phyloP scores from a whole-genome alignment of 1,140 invertebrate genomes.

The Harpegnathos saltator region DNA sequence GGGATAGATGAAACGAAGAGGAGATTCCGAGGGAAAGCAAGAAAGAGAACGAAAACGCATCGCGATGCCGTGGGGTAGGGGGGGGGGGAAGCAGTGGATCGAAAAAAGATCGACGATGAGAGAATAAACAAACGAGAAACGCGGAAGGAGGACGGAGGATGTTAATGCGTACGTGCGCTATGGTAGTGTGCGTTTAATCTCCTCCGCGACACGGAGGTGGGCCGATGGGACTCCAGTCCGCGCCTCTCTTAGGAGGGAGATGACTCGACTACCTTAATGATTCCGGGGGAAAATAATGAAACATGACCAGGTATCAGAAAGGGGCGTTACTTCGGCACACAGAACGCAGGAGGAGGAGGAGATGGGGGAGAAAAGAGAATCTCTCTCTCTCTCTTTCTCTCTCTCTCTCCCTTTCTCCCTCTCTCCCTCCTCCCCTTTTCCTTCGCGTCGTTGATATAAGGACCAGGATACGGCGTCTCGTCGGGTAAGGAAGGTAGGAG shows the following conservation, averaged over 20 bases:
- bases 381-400: slow-evolving; percentile 75
- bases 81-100: slow-evolving; percentile 54
- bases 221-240: slow-evolving; percentile 68
- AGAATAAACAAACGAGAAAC: slow-evolving; percentile 30
- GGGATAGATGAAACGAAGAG: slow-evolving; percentile 5
- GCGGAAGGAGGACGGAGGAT: slow-evolving; percentile 28
- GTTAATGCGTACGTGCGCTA: slow-evolving; percentile 48
- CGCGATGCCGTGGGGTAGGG: slow-evolving; percentile 50
- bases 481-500: slow-evolving; percentile 76
- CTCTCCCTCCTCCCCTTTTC: slow-evolving; percentile 78
- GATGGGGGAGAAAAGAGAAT: slow-evolving; percentile 40
- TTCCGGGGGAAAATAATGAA: slow-evolving; percentile 83
- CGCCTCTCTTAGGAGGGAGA: slow-evolving; percentile 74
- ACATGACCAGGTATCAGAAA: slow-evolving; percentile 80
- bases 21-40: slow-evolving; percentile 1
- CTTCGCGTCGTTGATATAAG: slow-evolving; percentile 72
- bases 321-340: slow-evolving; percentile 71
- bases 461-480: slow-evolving; percentile 70
- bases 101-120: slow-evolving; percentile 54
- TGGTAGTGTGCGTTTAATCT: slow-evolving; percentile 72
- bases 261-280: slow-evolving; percentile 81
- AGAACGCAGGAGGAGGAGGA: slow-evolving; percentile 64
- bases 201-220: slow-evolving; percentile 61
- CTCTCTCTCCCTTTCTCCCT: too few species aligned
- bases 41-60: slow-evolving; percentile 30